These are phyloP conservation scores for Peribatodes rhomboidaria DNA, from an alignment of 2,888 invertebrate species.

Conservation along the genomic window DNA sequence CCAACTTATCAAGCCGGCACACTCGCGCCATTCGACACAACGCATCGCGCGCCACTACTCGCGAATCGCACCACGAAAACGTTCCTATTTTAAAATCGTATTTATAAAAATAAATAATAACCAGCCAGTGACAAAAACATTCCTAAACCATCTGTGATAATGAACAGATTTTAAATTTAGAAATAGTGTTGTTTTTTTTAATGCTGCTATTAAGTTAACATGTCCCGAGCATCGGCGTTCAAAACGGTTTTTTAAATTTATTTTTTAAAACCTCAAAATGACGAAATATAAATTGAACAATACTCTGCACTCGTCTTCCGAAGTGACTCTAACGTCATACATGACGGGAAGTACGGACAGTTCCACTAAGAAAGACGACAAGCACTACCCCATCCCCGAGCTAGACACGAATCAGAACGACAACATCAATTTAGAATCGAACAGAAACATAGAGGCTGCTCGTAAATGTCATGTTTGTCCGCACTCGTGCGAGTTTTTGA, in stretches of 20 bases:
- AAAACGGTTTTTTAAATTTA: constrained; percentile 69
- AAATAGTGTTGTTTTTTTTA: constrained; percentile 54
- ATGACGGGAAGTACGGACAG: constrained; percentile 69
- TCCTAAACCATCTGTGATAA: constrained; percentile 56
- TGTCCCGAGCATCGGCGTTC: constrained; percentile 74
- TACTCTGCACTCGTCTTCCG: constrained; percentile 69
- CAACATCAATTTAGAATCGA: constrained; percentile 62
- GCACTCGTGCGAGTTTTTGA: constrained; percentile 67
- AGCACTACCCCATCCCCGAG: constrained; percentile 56
- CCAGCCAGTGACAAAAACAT: constrained; percentile 30
- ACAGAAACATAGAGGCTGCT: constrained; percentile 64
- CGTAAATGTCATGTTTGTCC: constrained; percentile 69
- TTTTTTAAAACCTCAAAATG: constrained; percentile 64
- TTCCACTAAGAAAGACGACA: constrained; percentile 56
- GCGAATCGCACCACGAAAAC: constrained; percentile 20
- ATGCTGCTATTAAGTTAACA: constrained; percentile 59
- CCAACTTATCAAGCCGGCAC: not conserved
- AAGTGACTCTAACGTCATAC: constrained; percentile 82
- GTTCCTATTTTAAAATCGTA: constrained; percentile 28
- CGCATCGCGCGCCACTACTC: constrained; percentile 25
- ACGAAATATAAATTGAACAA: constrained; percentile 86
- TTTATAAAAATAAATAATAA: constrained; percentile 33
- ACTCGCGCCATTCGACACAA: constrained; percentile 13
- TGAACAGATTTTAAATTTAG: constrained; percentile 41
- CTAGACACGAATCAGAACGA: constrained; percentile 72